Conservation (phyloP, 2,113 vertebrate genomes). For the Columba janthina region DNA sequence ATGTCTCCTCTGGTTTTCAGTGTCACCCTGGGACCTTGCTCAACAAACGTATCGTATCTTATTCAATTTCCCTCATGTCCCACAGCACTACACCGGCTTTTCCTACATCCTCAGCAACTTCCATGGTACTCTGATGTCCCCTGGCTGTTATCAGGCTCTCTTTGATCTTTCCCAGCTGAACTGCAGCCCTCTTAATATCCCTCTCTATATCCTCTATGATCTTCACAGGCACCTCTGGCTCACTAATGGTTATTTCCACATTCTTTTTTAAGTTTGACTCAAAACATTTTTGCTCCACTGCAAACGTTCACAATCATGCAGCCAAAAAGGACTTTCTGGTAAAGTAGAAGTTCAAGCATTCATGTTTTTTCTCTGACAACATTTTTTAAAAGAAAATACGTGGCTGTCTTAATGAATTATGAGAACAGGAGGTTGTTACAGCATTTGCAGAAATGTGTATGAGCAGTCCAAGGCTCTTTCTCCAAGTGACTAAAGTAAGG, state of each 20-base stretch:
- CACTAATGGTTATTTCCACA: conserved; percentile 12
- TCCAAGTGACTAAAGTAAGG: background rate
- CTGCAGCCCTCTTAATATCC: background rate
- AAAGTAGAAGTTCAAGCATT: background rate
- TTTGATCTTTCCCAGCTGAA: conserved; percentile 60
- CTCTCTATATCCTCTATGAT: background rate
- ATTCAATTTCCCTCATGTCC: background rate
- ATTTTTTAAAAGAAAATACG: background rate
- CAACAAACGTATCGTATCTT: background rate
- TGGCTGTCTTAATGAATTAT: background rate
- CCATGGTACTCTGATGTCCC: conserved; percentile 36
- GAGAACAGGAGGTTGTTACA: background rate
- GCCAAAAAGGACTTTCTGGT: background rate
- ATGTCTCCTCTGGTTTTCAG: conserved; percentile 11
- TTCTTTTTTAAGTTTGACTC: conserved; percentile 11
- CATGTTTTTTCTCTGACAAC: background rate
- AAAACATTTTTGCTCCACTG: background rate
- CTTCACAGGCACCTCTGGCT: conserved; percentile 25
- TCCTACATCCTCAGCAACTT: conserved; percentile 46
- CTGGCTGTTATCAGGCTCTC: conserved; percentile 33
- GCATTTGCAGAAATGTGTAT: background rate
- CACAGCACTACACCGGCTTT: background rate
- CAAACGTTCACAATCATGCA: background rate
- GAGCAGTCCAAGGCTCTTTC: background rate
- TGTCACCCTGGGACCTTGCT: background rate